These are phyloP conservation scores for Fabriciana adippe DNA, from an alignment of 2,888 invertebrate species.

Conservation along the genomic window DNA sequence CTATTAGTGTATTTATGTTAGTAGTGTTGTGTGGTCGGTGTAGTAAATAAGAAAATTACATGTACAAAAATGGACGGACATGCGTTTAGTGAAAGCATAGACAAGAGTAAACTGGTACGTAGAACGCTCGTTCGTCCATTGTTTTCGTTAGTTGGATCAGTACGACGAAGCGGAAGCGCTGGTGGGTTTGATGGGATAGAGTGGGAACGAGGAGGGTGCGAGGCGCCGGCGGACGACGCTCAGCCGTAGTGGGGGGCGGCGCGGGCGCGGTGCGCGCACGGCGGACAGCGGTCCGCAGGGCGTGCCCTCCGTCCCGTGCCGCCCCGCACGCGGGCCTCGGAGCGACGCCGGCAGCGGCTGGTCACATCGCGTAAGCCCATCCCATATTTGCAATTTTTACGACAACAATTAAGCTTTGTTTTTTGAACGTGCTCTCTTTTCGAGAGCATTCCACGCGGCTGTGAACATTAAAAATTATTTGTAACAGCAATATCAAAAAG, in stretches of 20 bases:
- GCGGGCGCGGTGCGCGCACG: constrained; percentile 68
- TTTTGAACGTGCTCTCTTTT: constrained; percentile 57
- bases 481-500: constrained; percentile 50
- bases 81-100: constrained; percentile 54
- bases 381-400: constrained; percentile 82
- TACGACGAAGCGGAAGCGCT: constrained; percentile 76
- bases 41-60: constrained; percentile 61
- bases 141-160: constrained; percentile 71
- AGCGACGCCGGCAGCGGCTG: constrained; percentile 83
- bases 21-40: constrained; percentile 79
- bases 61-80: constrained; percentile 72
- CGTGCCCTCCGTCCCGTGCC: constrained; percentile 72
- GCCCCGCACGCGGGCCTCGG: constrained; percentile 66
- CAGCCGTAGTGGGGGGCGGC: constrained; percentile 71
- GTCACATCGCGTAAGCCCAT: constrained; percentile 88
- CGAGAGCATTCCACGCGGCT: constrained; percentile 75
- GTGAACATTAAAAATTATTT: constrained; percentile 78
- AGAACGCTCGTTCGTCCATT: constrained; percentile 74
- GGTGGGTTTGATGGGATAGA: constrained; percentile 48
- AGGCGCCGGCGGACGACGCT: constrained; percentile 70
- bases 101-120: constrained; percentile 13
- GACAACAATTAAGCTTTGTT: constrained; percentile 83
- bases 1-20: constrained; percentile 78
- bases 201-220: constrained; percentile 43
- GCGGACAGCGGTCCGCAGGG: constrained; percentile 55